These are phyloP conservation scores for Drosophila lowei DNA, from an alignment of 1,140 invertebrate genomes.

Conservation along the genomic window DNA sequence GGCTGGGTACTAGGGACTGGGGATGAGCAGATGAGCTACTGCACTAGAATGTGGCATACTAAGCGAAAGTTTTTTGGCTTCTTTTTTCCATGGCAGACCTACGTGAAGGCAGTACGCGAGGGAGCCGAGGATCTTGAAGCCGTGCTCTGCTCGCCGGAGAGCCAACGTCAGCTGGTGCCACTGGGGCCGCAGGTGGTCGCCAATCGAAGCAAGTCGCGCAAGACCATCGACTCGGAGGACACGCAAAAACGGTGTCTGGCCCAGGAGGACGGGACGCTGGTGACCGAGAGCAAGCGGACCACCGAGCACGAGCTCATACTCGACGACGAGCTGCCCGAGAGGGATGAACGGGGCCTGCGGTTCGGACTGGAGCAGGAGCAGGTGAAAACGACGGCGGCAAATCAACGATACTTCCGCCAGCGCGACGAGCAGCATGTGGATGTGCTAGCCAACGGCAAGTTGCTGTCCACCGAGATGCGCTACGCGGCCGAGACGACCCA, in stretches of 20 bases:
- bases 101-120: constrained; percentile 88
- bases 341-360: constrained; percentile 81
- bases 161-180: constrained; percentile 85
- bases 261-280: constrained; percentile 90
- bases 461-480: constrained; percentile 89
- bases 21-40: not conserved
- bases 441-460: constrained; percentile 89
- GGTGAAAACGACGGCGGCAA: constrained; percentile 73
- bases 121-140: constrained; percentile 88
- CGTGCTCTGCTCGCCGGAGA: constrained; percentile 86
- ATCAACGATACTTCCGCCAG: constrained; percentile 83
- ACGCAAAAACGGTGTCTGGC: constrained; percentile 87
- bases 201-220: constrained; percentile 89
- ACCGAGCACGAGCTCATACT: constrained; percentile 93
- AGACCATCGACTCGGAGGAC: constrained; percentile 93
- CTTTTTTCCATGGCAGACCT: constrained; percentile 85
- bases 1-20: not conserved
- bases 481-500: constrained; percentile 91
- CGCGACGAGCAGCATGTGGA: constrained; percentile 90
- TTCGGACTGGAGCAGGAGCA: constrained; percentile 46
- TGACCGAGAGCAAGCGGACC: constrained; percentile 91
- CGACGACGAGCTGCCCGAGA: constrained; percentile 89
- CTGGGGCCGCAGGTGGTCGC: constrained; percentile 89
- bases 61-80: not conserved
- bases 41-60: not conserved